Base-by-base conservation (phyloP, 2,888 invertebrate species). In the Scrobipalpa costella region DNA sequence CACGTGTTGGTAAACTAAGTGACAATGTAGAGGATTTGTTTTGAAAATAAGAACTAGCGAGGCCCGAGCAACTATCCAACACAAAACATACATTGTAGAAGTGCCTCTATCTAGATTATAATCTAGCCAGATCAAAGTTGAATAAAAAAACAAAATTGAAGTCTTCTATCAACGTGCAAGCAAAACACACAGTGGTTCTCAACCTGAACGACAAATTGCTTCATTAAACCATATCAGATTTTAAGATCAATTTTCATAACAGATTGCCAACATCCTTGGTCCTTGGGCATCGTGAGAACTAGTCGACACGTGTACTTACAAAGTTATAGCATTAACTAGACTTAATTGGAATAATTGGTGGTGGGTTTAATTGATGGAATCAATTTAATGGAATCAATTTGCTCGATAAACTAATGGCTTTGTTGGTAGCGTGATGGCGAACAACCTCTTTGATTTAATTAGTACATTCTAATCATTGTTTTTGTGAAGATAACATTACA, bases 321-420 rank as follows among this genome's bases (percentile, higher is more conserved):
- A 15, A 17, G 15, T 44, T 44, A 44, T n/a, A 0, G 15, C 15
- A 44, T 44, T 44, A 15, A 44, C 7, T 44, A 44, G 44, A 61
- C 13, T 40, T 63, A 63, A 61, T 65, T 63, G 61, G 19, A 49
- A 36, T 65, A 65, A 65, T 63, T 63, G 57, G 49, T 57, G 72
- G 70, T 68, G 66, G 59, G 34, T 62, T 63, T 71, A 73, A 73
- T 72, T 66, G 69, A 62, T 65, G 9, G 50, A 61, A 61, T 70
- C 73, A 71, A 76, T 75, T 75, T 75, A 59, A 44, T 60, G 60
- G 49, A 64, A 73, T 70, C 74, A 72, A 76, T 75, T 76, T 75
- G 71, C 71, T 68, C 67, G 67, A 63, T 70, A 71, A 72, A 73
- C 68, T 71, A 67, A 69, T 72, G 69, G 68, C 11, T 33, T 60